Evolutionary conservation across 1,140 invertebrate genomes (phyloP), one percentile per base, ranked within the genome.

Genomic region (Platorchestia sp.): DNA sequence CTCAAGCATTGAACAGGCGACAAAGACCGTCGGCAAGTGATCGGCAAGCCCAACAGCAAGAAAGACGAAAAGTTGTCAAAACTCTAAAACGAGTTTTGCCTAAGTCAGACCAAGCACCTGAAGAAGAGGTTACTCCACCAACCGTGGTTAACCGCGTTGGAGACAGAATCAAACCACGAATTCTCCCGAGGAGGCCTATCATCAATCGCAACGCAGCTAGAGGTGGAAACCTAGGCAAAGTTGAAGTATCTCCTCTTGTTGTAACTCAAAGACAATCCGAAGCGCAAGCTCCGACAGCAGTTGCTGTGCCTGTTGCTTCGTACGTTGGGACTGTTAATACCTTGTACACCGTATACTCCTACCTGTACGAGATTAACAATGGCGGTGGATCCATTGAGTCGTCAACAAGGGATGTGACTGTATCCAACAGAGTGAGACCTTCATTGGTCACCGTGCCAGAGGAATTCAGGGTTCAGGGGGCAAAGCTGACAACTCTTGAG

Each of bases 261-360:
- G 86, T 96, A 47, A 96, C 95, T 5, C 95, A 93, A 16, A 93
- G 95, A 45, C 87, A 95, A 22, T 95, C 96, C 36, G 95, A 95
- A 36, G 75, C 47, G 45, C 96, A 96, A 75, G 45, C 93, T 44
- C 90, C 96, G 5, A 95, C 96, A 5, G 95, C 96, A 19, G 95
- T 95, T 16, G 95, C 96, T 41, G 95, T 95, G 44, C 89, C 95
- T 45, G 43, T 95, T 27, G 53, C 90, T 40, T 95, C 95, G 16
- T 59, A 95, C 41, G 95, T 95, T 51, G 96, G 95, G n/a, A 96
- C 96, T 89, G 96, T 96, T 36, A 96, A 96, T 43, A 97, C 96
- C 0, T 96, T 96, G 90, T 96, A 96, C 93, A 97, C 96, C 86
- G 96, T 97, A 16, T 97, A 97, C 95, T 97, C 96, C 7, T 97